Percentiles rank a stretch among this genome's conserved stretches.
phyloP scores from a whole-genome alignment of 2,888 invertebrate genomes.

The Onthophagus sagittarius region DNA sequence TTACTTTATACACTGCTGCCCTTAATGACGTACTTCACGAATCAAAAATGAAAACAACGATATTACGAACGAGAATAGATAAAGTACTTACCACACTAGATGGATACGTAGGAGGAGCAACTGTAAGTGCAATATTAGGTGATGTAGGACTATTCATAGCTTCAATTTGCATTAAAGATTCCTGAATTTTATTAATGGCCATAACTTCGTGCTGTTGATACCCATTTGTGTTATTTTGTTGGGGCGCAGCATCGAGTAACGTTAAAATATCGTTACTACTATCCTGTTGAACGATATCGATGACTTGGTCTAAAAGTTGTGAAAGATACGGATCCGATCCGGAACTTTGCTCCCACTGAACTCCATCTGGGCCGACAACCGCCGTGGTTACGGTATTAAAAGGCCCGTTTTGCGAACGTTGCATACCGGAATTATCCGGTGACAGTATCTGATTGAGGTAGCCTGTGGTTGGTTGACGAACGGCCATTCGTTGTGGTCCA shows the following conservation, averaged over 20 bases:
- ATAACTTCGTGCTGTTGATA: slow-evolving; percentile 58
- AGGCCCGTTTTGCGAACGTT: neutral
- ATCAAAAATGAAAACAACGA: too few species aligned
- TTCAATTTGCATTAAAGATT: slow-evolving; percentile 79
- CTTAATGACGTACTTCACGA: too few species aligned
- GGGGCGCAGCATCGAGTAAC: slow-evolving; percentile 49
- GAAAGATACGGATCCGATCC: slow-evolving; percentile 70
- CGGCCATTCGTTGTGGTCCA: slow-evolving; percentile 13
- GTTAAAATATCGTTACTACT: slow-evolving; percentile 45
- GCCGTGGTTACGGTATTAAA: neutral
- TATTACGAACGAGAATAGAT: too few species aligned
- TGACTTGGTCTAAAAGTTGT: slow-evolving; percentile 80
- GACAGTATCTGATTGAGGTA: slow-evolving; percentile 46
- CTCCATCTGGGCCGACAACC: slow-evolving; percentile 1
- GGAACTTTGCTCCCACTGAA: slow-evolving; percentile 48
- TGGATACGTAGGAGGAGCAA: slow-evolving; percentile 61
- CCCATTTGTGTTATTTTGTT: slow-evolving; percentile 35
- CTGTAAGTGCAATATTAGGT: slow-evolving; percentile 52
- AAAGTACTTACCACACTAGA: slow-evolving; percentile 43
- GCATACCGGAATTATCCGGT: slow-evolving; percentile 28
- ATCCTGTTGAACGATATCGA: slow-evolving; percentile 72
- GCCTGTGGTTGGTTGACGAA: slow-evolving; percentile 39
- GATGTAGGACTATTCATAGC: slow-evolving; percentile 62
- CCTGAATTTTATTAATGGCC: slow-evolving; percentile 86
- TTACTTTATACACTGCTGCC: too few species aligned